Percentiles rank a stretch among this genome's conserved stretches.
Evolutionary conservation across 2,888 invertebrate species (phyloP).

Genomic region (Pachliopta kotzebuea): DNA sequence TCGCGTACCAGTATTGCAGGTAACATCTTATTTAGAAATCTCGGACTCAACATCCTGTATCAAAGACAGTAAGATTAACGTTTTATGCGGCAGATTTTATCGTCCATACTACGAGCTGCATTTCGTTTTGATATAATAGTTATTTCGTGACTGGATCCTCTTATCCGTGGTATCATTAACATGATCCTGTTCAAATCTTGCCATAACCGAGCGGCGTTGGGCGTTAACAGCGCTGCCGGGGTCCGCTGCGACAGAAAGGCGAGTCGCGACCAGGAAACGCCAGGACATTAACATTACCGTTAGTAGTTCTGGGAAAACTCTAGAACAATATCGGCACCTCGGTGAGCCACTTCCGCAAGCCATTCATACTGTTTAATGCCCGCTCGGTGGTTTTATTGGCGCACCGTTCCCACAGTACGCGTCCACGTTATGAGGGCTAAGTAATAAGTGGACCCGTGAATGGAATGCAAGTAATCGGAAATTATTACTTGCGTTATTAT

Average conservation of each 20-base stretch:
- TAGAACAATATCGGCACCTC: constrained; percentile 59
- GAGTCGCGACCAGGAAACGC: constrained; percentile 59
- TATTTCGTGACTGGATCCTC: constrained; percentile 66
- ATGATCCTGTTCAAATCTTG: constrained; percentile 52
- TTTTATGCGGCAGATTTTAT: constrained; percentile 39
- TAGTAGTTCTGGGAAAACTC: constrained; percentile 61
- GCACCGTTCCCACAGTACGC: constrained; percentile 35
- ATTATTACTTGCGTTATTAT: constrained; percentile 18
- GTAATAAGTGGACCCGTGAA: constrained; percentile 22
- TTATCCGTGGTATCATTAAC: constrained; percentile 66
- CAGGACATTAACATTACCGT: constrained; percentile 70
- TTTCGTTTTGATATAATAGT: constrained; percentile 48
- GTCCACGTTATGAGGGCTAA: constrained; percentile 29
- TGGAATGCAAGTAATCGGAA: constrained; percentile 26
- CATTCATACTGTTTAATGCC: constrained; percentile 42
- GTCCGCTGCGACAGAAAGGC: constrained; percentile 44
- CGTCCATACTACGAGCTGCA: constrained; percentile 50
- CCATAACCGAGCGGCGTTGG: constrained; percentile 52
- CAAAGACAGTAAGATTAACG: constrained; percentile 31
- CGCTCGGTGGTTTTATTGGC: constrained; percentile 34
- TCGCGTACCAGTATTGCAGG: constrained; percentile 93
- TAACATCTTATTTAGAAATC: constrained; percentile 43
- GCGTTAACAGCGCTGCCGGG: constrained; percentile 61
- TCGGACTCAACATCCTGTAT: constrained; percentile 26
- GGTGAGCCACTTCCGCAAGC: constrained; percentile 49